Percentiles rank a stretch among this genome's conserved stretches.
phyloP scores from a whole-genome alignment of 2,797 vertebrate genomes.

The Menidia menidia region DNA sequence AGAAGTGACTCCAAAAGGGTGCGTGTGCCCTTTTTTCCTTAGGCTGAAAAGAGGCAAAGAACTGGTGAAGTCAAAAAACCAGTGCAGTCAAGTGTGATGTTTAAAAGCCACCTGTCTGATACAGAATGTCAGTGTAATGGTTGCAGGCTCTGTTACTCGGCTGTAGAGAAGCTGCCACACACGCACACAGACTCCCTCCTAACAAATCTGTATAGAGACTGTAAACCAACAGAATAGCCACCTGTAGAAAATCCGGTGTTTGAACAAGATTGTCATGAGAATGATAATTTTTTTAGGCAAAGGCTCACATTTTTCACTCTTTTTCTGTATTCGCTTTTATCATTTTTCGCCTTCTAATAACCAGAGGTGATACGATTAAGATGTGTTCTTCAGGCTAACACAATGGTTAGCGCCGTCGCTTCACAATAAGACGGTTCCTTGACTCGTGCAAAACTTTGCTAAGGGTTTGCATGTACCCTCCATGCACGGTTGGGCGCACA shows the following conservation, averaged over 20 bases:
- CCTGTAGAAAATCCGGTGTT: neutral
- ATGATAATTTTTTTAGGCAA: no score
- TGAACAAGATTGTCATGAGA: no score
- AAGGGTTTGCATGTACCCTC: no score
- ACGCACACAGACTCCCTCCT: neutral
- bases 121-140: constrained; percentile 21
- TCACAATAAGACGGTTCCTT: no score
- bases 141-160: constrained; percentile 11
- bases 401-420: no score
- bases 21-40: constrained; percentile 6
- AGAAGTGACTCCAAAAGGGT: neutral
- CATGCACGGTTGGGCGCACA: no score
- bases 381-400: no score
- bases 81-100: constrained; percentile 21
- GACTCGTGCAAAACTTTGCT: no score
- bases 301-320: no score
- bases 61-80: constrained; percentile 5
- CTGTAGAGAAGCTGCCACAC: constrained; percentile 13
- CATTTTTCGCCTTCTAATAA: no score
- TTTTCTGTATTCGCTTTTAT: no score
- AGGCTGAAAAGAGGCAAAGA: constrained; percentile 4
- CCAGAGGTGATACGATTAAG: neutral
- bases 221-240: neutral
- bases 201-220: neutral
- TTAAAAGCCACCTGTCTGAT: constrained; percentile 17